Evolutionary conservation across 2,797 vertebrate genomes (phyloP), one percentile per base, ranked within the genome.

Genomic region (Streptopelia turtur): DNA sequence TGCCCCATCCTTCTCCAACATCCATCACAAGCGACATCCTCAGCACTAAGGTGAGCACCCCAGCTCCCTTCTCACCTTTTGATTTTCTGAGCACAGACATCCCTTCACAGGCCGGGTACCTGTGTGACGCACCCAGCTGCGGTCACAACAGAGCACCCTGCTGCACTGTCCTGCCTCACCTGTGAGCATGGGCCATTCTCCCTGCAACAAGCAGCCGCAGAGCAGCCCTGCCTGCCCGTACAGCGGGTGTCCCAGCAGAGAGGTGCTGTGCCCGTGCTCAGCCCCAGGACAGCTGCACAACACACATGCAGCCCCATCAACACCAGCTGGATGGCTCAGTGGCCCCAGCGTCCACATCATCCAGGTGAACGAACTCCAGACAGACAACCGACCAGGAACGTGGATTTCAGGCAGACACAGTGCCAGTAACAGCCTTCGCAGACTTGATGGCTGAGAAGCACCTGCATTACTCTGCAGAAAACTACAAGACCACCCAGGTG

Each of bases 71-170:
- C 47, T 64, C 43, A n/a, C n/a, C 18, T 60, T 28, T 50, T 4
- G 2, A 31, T 49, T 60, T 39, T 27, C 57, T 16, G 14, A 27
- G 45, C 28, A 43, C 45, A 31, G 17, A 39, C 47, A 37, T 22
- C 12, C 25, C 33, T 59, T 28, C 57, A 31, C 30, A 49, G 57
- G 23, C 75, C 76, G 57, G 5, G 0, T 11, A 33, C n/a, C 22
- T 2, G 1, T 23, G 13, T 13, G 49, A 55, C 28, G n/a, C 52
- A 61, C 10, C 21, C 1, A 1, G 43, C 56, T 37, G 21, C 28
- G 56, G 43, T 39, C 6, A 1, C 13, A 24, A 22, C 28, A 11
- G 39, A 41, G 60, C 25, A 20, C 18, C n/a, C 50, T 33, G 59
- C 31, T 27, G 15, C 3, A 0, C 6, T 5, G 3, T 37, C 57